Evolutionary conservation across 2,888 invertebrate species (phyloP).

Genomic region (Glyphotaelius pellucidus): DNA sequence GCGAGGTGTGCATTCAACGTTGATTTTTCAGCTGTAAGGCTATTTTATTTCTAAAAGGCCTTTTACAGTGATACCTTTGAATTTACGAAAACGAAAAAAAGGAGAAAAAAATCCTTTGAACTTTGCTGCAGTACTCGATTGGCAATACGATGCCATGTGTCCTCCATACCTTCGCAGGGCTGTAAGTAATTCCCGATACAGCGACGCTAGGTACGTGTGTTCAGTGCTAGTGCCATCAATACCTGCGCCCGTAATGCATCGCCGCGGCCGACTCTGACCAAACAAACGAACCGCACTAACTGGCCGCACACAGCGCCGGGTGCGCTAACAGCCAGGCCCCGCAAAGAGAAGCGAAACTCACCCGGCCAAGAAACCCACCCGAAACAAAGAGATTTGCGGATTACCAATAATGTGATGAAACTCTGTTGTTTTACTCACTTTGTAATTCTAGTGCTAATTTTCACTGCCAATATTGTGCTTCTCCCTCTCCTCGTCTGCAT

Average conservation of each 20-base stretch:
- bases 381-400: slow-evolving; percentile 16
- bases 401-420: slow-evolving; percentile 28
- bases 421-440: not conserved
- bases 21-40: not conserved
- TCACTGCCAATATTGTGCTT: not conserved
- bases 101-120: not conserved
- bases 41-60: not conserved
- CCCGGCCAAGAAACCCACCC: slow-evolving; percentile 10
- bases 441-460: not conserved
- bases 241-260: slow-evolving; percentile 5
- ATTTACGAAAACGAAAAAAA: not conserved
- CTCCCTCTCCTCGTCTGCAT: not conserved
- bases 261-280: slow-evolving; percentile 2
- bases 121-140: not conserved
- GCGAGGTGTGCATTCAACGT: not conserved
- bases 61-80: not conserved
- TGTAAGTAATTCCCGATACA: not conserved
- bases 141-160: not conserved
- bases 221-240: not conserved
- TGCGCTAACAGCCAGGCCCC: not conserved
- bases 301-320: not conserved
- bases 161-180: not conserved
- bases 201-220: not conserved
- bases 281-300: slow-evolving; percentile 29
- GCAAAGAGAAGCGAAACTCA: not conserved